Evolutionary conservation across 2,888 invertebrate species (phyloP), one percentile per base, ranked within the genome.

Genomic region (Limenitis camilla): DNA sequence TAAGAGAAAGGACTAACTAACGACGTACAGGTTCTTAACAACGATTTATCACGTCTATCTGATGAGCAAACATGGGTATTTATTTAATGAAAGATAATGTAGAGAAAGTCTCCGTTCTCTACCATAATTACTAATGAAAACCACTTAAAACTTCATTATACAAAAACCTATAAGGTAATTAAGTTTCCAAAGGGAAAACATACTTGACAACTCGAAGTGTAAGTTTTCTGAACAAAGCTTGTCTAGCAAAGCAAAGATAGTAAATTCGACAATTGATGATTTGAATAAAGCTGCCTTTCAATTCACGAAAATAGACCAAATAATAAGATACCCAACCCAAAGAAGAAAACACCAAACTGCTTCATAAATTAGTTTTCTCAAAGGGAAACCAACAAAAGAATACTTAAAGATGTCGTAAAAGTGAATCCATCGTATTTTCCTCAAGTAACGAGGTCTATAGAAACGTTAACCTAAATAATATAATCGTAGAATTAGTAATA

Each of bases 31-130:
- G 65, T 62, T 59, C 66, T 66, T 64, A 66, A 71, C 69, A 69
- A 66, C 68, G 61, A 79, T 79, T 72, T 69, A 78, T 78, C 76
- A 79, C 59, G 61, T 67, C 69, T 72, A 77, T 79, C 76, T 68
- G 72, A 75, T 74, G 65, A 61, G 58, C 63, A 49, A 50, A 49
- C 49, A 52, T 40, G 19, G 45, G 38, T 60, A 43, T 28, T 46
- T 29, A 43, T 44, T 54, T 54, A 45, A 48, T 51, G 44, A 44
- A 41, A 53, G 43, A 46, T 44, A 36, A 42, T 33, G 48, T 19
- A 45, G 50, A 40, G 51, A 54, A 54, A 57, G 51, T 45, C 7
- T 9, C 40, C 36, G 7, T 28, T 42, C 48, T 31, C 33, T 40
- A 49, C 35, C 29, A 45, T 40, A 52, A 48, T 45, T 41, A 29